Evolutionary conservation across 2,797 vertebrate species (phyloP), one percentile per base, ranked within the genome.

Genomic region (Hyperoplus lanceolatus): DNA sequence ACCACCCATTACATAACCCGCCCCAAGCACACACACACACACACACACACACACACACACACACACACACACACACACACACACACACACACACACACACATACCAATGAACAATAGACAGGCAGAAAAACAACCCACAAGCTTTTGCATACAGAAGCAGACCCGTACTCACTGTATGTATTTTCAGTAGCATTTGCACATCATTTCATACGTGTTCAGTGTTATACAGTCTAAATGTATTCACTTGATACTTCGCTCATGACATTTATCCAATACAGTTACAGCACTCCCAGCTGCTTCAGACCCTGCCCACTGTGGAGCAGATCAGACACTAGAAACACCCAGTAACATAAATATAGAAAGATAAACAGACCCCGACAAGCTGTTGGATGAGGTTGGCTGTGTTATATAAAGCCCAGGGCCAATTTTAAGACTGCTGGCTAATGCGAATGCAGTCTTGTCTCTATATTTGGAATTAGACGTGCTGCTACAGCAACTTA

Each of bases 331-430:
- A 11, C 79, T 65, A 73, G 72, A 84, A 86, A 81, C 78, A 50
- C 61, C 54, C 70, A 57, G 86, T 69, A 72, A 79, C 70, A 82
- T 87, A 90, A 91, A 92, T 90, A 90, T 71, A 86, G 87, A 50
- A 83, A 84, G 81, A 88, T 89, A 91, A 91, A 88, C 83, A 85
- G 71, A 85, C 38, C 29, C 46, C 11, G 82, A 73, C 87, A 85
- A 67, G 81, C 79, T 79, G 74, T 76, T 84, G 75, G 80, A 81
- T 80, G 81, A 80, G 42, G 62, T 70, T 12, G 29, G 60, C 71
- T 43, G 80, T 1, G 82, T 87, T 92, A 90, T 88, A 87, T 90
- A 88, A 89, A 87, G 80, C 70, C 14, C 0, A 3, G 4, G 46
- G 76, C 83, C 87, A 87, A 81, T 87, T 93, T 91, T 71, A 82